phyloP scores from a whole-genome alignment of 35 echinoderm and acorn worm species.

The Acanthaster planci region DNA sequence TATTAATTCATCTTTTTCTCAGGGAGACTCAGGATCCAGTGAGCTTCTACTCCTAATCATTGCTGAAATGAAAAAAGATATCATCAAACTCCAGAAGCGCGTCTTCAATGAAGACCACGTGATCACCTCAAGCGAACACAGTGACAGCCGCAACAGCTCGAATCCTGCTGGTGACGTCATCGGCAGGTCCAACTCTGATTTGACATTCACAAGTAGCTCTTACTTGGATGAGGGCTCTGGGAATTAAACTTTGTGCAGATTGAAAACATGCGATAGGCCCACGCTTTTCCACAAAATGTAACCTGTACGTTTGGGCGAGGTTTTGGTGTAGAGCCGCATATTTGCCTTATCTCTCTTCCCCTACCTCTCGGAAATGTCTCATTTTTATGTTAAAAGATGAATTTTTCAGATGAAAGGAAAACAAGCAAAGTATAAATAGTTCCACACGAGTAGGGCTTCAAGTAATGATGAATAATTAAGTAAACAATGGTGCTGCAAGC shows the following conservation, averaged over 20 bases:
- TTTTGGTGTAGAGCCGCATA: too few relatives aligned
- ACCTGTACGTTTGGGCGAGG: too few relatives aligned
- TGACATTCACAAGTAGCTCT: slow-evolving; percentile 19
- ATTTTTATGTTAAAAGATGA: too few relatives aligned
- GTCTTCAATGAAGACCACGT: background rate
- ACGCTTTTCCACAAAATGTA: too few relatives aligned
- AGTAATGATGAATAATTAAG: too few relatives aligned
- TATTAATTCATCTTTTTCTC: background rate
- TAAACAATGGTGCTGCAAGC: too few relatives aligned
- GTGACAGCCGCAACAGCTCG: background rate
- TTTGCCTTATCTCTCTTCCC: too few relatives aligned
- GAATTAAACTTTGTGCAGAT: background rate
- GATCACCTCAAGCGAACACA: background rate
- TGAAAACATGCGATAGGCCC: too few relatives aligned
- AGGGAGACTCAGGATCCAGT: slow-evolving; percentile 15
- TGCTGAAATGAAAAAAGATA: background rate
- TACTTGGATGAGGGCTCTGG: background rate
- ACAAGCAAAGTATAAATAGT: too few relatives aligned
- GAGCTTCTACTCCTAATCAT: slow-evolving; percentile 13
- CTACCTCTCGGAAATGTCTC: too few relatives aligned
- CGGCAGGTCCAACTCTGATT: background rate
- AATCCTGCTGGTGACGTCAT: slow-evolving; percentile 8
- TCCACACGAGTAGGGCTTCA: too few relatives aligned
- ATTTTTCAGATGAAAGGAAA: too few relatives aligned
- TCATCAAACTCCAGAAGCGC: slow-evolving; percentile 19